Evolutionary conservation across 1,140 invertebrate species (phyloP).

Genomic region (Muscidifurax raptorellus): DNA sequence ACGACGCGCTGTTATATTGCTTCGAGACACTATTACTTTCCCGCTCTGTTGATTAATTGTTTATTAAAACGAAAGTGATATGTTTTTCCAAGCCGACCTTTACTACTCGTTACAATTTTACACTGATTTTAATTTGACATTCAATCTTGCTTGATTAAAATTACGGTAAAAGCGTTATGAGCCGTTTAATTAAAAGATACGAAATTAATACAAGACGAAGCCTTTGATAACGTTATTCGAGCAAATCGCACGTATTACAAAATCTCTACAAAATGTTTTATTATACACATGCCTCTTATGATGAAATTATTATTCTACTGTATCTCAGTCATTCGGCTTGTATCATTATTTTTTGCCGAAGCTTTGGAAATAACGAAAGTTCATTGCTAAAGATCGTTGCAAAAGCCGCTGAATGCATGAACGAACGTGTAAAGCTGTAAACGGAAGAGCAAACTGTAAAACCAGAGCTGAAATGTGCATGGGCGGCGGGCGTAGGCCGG

Average conservation of each 20-base stretch:
- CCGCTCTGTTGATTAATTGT: neutral
- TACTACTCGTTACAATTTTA: too few relatives aligned
- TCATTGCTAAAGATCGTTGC: neutral
- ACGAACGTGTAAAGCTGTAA: neutral
- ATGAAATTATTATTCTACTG: neutral
- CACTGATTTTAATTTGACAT: neutral
- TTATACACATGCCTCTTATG: neutral
- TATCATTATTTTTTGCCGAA: neutral
- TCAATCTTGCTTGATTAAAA: neutral
- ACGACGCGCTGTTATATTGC: neutral
- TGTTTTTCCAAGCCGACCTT: too few relatives aligned
- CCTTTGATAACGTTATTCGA: neutral
- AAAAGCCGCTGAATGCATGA: neutral
- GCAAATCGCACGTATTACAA: neutral
- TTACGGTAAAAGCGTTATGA: neutral
- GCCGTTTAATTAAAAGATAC: neutral
- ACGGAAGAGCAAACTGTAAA: conserved; percentile 18
- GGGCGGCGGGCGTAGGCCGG: conserved; percentile 8
- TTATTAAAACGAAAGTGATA: neutral
- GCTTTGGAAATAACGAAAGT: conserved; percentile 15
- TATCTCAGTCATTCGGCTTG: neutral
- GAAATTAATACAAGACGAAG: neutral
- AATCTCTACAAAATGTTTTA: neutral
- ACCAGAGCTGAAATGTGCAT: conserved; percentile 24
- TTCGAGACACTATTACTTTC: neutral